phyloP scores from a whole-genome alignment of 2,797 vertebrate species.

The Perodicticus potto region DNA sequence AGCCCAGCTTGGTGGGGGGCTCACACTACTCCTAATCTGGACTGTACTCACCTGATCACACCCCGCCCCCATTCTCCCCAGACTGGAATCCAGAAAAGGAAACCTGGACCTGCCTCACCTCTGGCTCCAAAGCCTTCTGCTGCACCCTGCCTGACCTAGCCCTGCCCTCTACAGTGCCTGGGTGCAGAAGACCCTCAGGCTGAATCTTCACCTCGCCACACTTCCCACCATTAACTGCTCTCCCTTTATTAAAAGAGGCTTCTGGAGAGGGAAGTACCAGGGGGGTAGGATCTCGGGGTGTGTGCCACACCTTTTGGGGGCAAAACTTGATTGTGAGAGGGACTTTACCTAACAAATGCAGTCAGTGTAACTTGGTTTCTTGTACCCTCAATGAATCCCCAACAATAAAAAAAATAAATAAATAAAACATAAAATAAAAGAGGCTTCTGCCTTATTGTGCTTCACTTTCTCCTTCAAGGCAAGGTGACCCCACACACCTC shows the following conservation, averaged over 20 bases:
- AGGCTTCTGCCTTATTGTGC: neutral
- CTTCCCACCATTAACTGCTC: neutral
- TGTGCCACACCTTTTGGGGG: too few relatives aligned
- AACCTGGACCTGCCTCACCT: neutral
- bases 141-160: neutral
- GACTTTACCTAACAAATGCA: too few relatives aligned
- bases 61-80: neutral
- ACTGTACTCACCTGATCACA: neutral
- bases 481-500: neutral
- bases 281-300: too few relatives aligned
- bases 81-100: constrained; percentile 12
- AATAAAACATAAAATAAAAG: neutral
- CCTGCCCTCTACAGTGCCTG: neutral
- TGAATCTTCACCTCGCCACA: neutral
- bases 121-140: neutral
- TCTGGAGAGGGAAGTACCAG: neutral
- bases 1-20: neutral
- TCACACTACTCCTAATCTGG: neutral
- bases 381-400: too few relatives aligned
- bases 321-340: too few relatives aligned
- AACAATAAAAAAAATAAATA: too few relatives aligned
- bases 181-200: neutral
- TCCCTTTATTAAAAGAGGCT: neutral
- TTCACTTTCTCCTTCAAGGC: constrained; percentile 30
- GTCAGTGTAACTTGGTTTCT: too few relatives aligned